Base-by-base conservation (phyloP, 2,888 invertebrate species). In the Diploptera punctata region DNA sequence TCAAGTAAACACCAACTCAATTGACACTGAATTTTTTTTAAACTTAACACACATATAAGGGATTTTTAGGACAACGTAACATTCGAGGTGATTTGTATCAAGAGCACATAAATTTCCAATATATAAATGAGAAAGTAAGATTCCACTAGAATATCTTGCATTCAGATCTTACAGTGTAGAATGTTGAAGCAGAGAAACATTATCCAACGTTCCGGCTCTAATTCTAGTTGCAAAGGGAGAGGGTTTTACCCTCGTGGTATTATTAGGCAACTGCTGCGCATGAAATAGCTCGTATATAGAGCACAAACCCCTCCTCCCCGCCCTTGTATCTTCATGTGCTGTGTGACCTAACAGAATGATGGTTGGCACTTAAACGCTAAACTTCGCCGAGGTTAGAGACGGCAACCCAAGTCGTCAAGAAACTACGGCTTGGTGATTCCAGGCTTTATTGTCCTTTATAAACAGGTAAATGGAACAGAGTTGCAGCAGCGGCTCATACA, bases 371-470 rank as follows among this genome's bases (percentile, higher is more conserved):
- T 62, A 70, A 57, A 49, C 62, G 74, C 57, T 69, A 74, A 74
- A 74, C 74, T 74, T 74, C 70, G 74, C 44, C 62, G 60, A 67
- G 73, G 72, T 70, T 74, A 74, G n/a, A 72, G 72, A 72, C 67
- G 52, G 31, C 57, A 31, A n/a, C 54, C n/a, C 38, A 43, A 52
- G 74, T 72, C 74, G 69, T 73, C 71, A 68, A 78, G 81, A 79
- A 81, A 81, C 81, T 81, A 81, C 79, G 80, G 80, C 80, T 79
- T 10, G 57, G 57, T 57, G 57, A 26, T 29, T 79, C 79, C 73
- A 77, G 80, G 80, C 81, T 82, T 82, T 82, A 82, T 82, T 82
- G 81, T 82, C 81, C 81, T 80, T 81, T 81, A 82, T 82, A 82
- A 82, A 82, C 82, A 82, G 82, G 82, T 82, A 38, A 43, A 65